phyloP scores from a whole-genome alignment of 2,888 invertebrate species.

The Thera britannica region DNA sequence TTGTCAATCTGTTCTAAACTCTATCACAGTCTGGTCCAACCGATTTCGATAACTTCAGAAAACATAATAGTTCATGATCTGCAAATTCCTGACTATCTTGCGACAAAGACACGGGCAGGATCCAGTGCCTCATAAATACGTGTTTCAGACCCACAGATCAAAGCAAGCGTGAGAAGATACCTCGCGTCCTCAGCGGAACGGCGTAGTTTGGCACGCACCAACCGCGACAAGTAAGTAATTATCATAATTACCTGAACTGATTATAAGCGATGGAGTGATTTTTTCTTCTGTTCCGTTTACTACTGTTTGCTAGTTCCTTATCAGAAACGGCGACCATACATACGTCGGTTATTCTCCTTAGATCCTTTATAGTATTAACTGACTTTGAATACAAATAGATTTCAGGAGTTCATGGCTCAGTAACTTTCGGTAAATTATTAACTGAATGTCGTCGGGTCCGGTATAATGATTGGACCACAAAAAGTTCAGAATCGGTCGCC shows the following conservation, averaged over 20 bases:
- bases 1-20: neutral
- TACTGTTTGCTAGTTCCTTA: no score
- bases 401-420: neutral
- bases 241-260: slow-evolving; percentile 3
- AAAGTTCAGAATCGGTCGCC: slow-evolving; percentile 19
- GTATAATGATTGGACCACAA: slow-evolving; percentile 22
- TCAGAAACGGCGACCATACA: neutral
- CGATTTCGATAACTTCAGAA: neutral
- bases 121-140: slow-evolving; percentile 13
- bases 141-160: slow-evolving; percentile 92
- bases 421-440: neutral
- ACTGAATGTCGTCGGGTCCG: slow-evolving; percentile 4
- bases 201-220: slow-evolving; percentile 51
- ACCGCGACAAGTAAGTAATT: slow-evolving; percentile 75
- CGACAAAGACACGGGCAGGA: neutral
- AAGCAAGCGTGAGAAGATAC: slow-evolving; percentile 91
- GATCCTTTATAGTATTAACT: no score
- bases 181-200: slow-evolving; percentile 85
- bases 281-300: no score
- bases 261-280: neutral
- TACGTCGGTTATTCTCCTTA: no score
- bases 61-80: neutral
- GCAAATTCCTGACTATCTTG: neutral
- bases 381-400: neutral
- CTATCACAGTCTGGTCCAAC: neutral